Evolutionary conservation across 2,888 invertebrate genomes (phyloP).

Genomic region (Muscina levida): DNA sequence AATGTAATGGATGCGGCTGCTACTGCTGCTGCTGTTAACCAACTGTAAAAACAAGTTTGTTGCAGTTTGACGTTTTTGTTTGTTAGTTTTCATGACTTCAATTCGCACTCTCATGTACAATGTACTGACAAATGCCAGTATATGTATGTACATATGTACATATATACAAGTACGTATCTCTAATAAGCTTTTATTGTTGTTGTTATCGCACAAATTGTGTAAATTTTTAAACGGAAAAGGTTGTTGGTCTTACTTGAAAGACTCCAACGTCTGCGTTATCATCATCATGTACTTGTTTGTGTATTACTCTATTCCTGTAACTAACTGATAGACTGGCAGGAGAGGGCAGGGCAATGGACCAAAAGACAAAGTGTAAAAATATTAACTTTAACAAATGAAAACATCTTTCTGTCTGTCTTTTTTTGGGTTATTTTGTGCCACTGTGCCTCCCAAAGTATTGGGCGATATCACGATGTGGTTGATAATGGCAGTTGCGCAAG

Average conservation of each 20-base stretch:
- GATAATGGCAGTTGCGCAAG: slow-evolving; percentile 59
- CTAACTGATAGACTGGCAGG: too few relatives aligned
- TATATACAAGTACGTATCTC: neutral
- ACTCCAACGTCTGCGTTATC: neutral
- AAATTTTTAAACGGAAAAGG: slow-evolving; percentile 39
- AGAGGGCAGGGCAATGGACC: too few relatives aligned
- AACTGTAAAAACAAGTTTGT: slow-evolving; percentile 59
- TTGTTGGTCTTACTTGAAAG: slow-evolving; percentile 27
- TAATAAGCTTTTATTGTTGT: neutral
- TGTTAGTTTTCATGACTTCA: neutral
- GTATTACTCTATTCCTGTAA: neutral
- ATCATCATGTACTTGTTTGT: neutral
- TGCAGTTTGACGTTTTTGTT: slow-evolving; percentile 27
- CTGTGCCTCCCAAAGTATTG: slow-evolving; percentile 7
- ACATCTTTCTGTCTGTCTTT: slow-evolving; percentile 1
- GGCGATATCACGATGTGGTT: slow-evolving; percentile 53
- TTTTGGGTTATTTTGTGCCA: slow-evolving; percentile 1
- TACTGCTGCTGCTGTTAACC: slow-evolving; percentile 57
- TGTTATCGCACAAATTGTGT: slow-evolving; percentile 34
- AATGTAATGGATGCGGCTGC: slow-evolving; percentile 62
- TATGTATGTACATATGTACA: too few relatives aligned
- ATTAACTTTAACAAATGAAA: slow-evolving; percentile 17
- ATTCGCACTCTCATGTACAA: too few relatives aligned
- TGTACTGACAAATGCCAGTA: too few relatives aligned
- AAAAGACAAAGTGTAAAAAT: slow-evolving; percentile 24